These are phyloP conservation scores for Drosophila limbata DNA, from an alignment of 2,888 invertebrate genomes.

Conservation along the genomic window DNA sequence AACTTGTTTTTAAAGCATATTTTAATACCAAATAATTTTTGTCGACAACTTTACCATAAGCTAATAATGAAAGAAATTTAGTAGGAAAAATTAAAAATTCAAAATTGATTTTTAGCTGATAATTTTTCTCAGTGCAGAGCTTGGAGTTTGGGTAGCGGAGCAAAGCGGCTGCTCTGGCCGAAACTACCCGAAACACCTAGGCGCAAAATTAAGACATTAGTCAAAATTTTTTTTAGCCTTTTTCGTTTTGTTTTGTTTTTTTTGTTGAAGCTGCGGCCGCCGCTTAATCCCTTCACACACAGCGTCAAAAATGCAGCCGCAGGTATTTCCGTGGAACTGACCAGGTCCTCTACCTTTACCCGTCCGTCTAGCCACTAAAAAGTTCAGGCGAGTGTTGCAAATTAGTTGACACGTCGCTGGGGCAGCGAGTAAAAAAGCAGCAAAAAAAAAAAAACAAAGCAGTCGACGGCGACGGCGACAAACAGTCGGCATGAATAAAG, in stretches of 20 bases:
- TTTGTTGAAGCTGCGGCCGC: slow-evolving; percentile 31
- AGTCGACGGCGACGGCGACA: slow-evolving; percentile 63
- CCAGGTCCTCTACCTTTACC: slow-evolving; percentile 19
- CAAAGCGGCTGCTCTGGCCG: slow-evolving; percentile 41
- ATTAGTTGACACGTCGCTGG: slow-evolving; percentile 83
- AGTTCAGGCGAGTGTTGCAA: slow-evolving; percentile 78
- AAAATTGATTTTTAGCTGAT: no score
- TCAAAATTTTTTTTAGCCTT: slow-evolving; percentile 48
- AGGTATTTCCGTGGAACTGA: slow-evolving; percentile 75
- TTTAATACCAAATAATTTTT: no score
- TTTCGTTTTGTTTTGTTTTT: slow-evolving; percentile 27
- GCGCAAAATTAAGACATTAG: slow-evolving; percentile 81
- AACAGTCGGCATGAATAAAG: slow-evolving; percentile 81
- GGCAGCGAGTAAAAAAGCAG: slow-evolving; percentile 7
- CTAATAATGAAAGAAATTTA: no score
- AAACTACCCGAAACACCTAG: slow-evolving; percentile 66
- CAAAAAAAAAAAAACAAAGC: background rate
- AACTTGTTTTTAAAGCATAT: no score
- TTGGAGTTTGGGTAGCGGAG: slow-evolving; percentile 30
- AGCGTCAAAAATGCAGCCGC: slow-evolving; percentile 60
- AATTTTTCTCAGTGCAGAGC: slow-evolving; percentile 1
- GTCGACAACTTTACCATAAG: no score
- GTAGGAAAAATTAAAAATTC: no score
- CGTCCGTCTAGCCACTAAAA: slow-evolving; percentile 1
- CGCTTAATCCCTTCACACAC: slow-evolving; percentile 62